Base-by-base conservation (phyloP, 2,888 invertebrate genomes). In the Phlogophora meticulosa region DNA sequence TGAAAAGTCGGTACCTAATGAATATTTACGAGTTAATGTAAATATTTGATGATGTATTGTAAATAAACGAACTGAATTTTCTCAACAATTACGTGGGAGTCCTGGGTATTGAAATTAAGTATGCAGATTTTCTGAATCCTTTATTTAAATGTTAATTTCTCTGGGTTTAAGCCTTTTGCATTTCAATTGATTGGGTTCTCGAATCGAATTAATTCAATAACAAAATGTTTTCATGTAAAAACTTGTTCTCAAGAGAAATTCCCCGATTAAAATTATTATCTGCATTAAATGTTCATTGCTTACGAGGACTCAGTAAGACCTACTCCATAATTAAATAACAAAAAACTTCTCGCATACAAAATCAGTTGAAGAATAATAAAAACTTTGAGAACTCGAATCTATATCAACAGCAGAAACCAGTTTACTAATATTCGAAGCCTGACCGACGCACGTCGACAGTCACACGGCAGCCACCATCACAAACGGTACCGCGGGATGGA, bases 401-500 rank as follows among this genome's bases (percentile, higher is more conserved):
- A 71, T 74, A 67, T 67, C 61, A 58, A 73, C 66, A 74, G 46
- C 61, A 68, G 62, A 77, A 81, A 81, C 82, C 81, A 63, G 81
- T 81, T 77, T 56, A 49, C 57, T 69, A 61, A 70, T 67, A 69
- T 57, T 49, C 46, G 43, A 55, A 74, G 43, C 68, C 59, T 43
- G 46, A 61, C 45, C 71, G 55, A 51, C 70, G 53, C 52, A 40
- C 40, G 65, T 45, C 65, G 73, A 36, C 63, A 72, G 83, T 79
- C 69, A 56, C 10, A 38, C 74, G 32, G 56, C 75, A 40, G 34
- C 60, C 65, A 60, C 53, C 65, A 60, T 55, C 43, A 61, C 66
- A 70, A 58, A 43, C 78, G 69, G 70, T 72, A 32, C 49, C 70
- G 73, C 55, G 67, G 56, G 62, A 89, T 92, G 87, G 88, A 91